phyloP scores from a whole-genome alignment of 2,113 vertebrate species.

The Corythaeola cristata region DNA sequence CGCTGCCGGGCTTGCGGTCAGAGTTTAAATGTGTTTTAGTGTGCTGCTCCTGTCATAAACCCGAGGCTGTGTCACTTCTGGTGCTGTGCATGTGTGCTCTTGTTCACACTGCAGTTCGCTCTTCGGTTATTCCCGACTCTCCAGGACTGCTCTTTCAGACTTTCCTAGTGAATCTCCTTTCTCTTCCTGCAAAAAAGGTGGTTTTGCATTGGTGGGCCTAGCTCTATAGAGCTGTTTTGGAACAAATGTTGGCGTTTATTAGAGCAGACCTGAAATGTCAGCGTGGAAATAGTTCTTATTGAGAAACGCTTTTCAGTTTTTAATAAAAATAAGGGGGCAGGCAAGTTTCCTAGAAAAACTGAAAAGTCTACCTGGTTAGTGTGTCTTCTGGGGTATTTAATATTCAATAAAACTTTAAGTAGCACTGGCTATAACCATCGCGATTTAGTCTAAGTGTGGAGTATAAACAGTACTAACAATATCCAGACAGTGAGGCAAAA shows the following conservation, averaged over 20 bases:
- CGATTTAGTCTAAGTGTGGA: accelerated
- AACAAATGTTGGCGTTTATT: background rate
- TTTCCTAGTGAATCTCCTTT: background rate
- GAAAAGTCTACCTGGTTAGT: background rate
- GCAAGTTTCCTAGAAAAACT: background rate
- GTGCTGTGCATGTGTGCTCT: accelerated
- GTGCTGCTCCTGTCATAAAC: background rate
- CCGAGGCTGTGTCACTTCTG: accelerated
- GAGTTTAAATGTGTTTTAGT: accelerated
- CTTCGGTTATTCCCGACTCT: accelerated
- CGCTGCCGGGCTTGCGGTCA: accelerated
- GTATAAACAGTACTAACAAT: background rate
- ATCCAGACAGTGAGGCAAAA: background rate
- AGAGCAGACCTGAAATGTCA: background rate
- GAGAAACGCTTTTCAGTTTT: background rate
- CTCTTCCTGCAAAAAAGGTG: background rate
- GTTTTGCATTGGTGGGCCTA: accelerated
- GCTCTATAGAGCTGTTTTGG: accelerated
- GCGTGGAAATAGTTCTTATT: accelerated
- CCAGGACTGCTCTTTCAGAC: accelerated
- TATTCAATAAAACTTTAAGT: background rate
- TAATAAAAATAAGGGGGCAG: accelerated
- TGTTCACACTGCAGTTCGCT: accelerated
- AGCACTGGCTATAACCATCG: background rate
- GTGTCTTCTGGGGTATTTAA: background rate